phyloP scores from a whole-genome alignment of 2,888 invertebrate species.

The Ferdinandea cuprea region DNA sequence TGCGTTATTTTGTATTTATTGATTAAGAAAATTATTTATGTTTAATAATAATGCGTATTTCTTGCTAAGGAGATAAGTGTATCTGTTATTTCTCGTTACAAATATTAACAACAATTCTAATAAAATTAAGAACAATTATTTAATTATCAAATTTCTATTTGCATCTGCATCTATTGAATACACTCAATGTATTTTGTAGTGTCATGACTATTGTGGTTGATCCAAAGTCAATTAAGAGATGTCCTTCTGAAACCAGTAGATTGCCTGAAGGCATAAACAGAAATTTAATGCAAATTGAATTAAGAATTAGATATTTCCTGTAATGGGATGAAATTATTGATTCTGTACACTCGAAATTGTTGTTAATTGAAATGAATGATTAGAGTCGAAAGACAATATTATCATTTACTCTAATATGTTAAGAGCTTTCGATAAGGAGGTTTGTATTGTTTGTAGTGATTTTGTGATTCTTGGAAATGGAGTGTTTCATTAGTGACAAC shows the following conservation, averaged over 20 bases:
- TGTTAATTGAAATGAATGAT: conserved; percentile 6
- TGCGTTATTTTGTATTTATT: no score
- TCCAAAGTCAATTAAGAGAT: conserved; percentile 2
- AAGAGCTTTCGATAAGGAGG: no score
- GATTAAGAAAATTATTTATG: no score
- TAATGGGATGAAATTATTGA: not conserved
- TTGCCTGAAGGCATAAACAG: not conserved
- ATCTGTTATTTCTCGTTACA: no score
- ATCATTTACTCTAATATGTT: no score
- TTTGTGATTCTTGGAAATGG: no score
- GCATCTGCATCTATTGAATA: not conserved
- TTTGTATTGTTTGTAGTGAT: no score
- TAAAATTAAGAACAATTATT: not conserved
- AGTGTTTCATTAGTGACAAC: no score
- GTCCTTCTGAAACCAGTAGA: not conserved
- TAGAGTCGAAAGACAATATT: no score
- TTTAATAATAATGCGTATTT: no score
- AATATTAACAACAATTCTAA: no score
- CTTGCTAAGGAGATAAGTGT: no score
- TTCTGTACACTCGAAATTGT: not conserved
- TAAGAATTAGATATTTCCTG: not conserved
- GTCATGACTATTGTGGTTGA: conserved; percentile 16
- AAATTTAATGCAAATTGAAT: conserved; percentile 4
- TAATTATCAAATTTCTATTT: not conserved
- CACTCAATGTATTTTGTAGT: not conserved